Base-by-base conservation (phyloP, 2,888 invertebrate species). In the Acronicta alni region DNA sequence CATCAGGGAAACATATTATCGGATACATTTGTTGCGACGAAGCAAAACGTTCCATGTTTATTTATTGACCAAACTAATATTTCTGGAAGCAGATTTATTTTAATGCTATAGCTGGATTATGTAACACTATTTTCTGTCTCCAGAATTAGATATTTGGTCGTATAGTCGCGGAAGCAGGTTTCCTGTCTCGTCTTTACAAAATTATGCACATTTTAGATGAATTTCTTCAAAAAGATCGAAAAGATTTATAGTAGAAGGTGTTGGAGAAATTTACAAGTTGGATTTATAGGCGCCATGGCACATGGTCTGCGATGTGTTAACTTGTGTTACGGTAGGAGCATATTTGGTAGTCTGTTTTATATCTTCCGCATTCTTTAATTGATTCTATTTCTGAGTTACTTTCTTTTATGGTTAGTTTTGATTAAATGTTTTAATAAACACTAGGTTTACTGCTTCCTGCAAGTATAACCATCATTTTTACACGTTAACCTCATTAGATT, bases 351-450 rank as follows among this genome's bases (percentile, higher is more conserved):
- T 80, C 88, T 88, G 87, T 76, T 90, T 88, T 86, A 86, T 86
- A 80, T 90, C 91, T 90, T 91, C 91, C 91, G 89, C 87, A 84
- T 89, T 87, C 89, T 85, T 82, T 77, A 80, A 88, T 89, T 87
- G 79, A 75, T 77, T 86, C 89, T 90, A 89, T 89, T 91, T 87
- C 67, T 72, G 83, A 80, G 81, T 85, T 84, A 83, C 85, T 87
- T 81, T 85, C 83, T 60, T 85, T 86, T 83, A 87, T 82, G 80
- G 81, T 78, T 67, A 76, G 76, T 76, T 83, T 82, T 77, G 76
- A 80, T 84, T 73, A 79, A 63, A 73, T 76, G 72, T 79, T 80
- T 77, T 79, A 76, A 80, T 81, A 79, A 80, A 77, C 70, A 70
- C 66, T 61, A 62, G 64, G 75, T 84, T 84, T 82, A 87, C 76